Conservation (phyloP, 2,797 vertebrate genomes). For the Sebastolobus alascanus region DNA sequence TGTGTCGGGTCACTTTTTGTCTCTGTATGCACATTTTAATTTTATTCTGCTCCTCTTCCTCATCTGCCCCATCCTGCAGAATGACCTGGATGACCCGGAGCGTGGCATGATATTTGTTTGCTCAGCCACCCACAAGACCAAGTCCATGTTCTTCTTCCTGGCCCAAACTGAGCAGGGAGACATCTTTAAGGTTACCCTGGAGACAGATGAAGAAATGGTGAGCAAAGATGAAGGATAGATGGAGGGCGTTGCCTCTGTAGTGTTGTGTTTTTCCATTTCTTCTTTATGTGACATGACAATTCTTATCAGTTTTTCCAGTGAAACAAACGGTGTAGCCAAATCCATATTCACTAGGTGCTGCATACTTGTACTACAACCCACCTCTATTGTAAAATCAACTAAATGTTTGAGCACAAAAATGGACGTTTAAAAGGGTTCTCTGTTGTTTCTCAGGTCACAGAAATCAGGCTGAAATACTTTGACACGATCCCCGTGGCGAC, state of each 20-base stretch:
- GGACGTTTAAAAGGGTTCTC: background rate
- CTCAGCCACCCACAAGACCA: conserved; percentile 99
- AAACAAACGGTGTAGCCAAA: background rate
- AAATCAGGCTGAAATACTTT: conserved; percentile 98
- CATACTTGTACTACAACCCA: background rate
- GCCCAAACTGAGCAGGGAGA: conserved; percentile 99
- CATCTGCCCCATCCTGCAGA: conserved; percentile 77
- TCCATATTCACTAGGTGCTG: background rate
- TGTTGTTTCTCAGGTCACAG: conserved; percentile 90
- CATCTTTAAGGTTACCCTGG: conserved; percentile 98
- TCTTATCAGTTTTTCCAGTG: background rate
- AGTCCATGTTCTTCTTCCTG: conserved; percentile 99
- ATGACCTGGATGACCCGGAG: conserved; percentile 98
- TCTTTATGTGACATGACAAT: background rate
- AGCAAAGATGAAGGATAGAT: conserved; percentile 42
- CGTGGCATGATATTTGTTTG: conserved; percentile 99
- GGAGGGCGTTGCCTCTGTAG: background rate
- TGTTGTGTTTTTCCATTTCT: background rate
- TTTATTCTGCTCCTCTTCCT: background rate
- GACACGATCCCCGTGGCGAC: conserved; percentile 97
- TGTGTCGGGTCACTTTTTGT: background rate
- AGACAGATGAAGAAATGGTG: conserved; percentile 99
- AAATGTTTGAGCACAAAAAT: background rate
- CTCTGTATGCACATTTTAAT: conserved; percentile 7
- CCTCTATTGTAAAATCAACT: background rate